phyloP scores from a whole-genome alignment of 2,797 vertebrate species.

The Sarcophilus harrisii region DNA sequence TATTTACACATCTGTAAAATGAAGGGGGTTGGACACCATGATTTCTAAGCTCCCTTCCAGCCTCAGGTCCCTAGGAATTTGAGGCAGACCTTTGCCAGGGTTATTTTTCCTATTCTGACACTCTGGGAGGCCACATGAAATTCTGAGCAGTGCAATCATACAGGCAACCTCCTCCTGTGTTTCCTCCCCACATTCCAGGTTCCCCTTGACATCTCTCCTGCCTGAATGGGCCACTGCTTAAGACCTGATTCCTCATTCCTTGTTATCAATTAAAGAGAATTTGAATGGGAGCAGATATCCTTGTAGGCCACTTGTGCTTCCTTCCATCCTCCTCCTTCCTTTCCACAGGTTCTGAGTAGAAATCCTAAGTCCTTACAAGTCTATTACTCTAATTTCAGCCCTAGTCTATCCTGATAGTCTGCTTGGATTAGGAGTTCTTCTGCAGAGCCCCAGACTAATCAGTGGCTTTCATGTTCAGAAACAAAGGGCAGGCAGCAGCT shows the following conservation, averaged over 20 bases:
- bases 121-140: constrained; percentile 14
- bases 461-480: constrained; percentile 66
- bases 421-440: constrained; percentile 62
- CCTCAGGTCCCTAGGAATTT: background rate
- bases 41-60: background rate
- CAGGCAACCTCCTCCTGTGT: background rate
- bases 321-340: constrained; percentile 9
- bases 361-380: background rate
- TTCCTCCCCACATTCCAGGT: no score
- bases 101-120: background rate
- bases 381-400: constrained; percentile 48
- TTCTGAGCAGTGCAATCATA: background rate
- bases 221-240: background rate
- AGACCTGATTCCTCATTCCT: constrained; percentile 13
- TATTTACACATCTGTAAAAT: background rate
- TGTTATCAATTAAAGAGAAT: constrained; percentile 5
- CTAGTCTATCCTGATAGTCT: constrained; percentile 57
- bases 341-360: background rate
- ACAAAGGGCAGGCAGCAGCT: constrained; percentile 57
- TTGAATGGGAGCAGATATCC: constrained; percentile 13
- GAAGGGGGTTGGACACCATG: background rate
- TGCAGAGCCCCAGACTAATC: constrained; percentile 54
- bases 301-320: background rate
- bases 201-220: background rate
- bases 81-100: background rate